Evolutionary conservation across 2,113 vertebrate species (phyloP), one percentile per base, ranked within the genome.

Genomic region (Pachycephala philippinensis): DNA sequence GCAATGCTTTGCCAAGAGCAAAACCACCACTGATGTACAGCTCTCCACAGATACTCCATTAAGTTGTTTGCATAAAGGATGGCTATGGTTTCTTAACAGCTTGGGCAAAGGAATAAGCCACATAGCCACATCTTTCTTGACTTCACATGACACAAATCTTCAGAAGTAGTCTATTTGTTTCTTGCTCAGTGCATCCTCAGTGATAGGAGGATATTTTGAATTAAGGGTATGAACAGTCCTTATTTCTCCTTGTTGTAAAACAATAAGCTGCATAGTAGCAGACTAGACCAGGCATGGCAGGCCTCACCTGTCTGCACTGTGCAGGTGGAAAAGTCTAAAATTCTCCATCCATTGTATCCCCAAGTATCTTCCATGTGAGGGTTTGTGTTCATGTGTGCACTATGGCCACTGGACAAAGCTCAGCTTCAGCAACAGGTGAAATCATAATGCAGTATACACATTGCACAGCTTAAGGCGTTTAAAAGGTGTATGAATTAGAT

Each of bases 231-330:
- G 23, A 50, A 10, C 17, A 39, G 3, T 68, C 33, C 7, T 4
- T 10, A 1, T 23, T 6, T 74, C 17, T 14, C 4, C 9, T 21
- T 50, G 14, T 21, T 50, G 14, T 33, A 2, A 49, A 63, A 42
- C 12, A 30, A 15, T 6, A 50, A 5, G 11, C 15, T 65, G 3
- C 1, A 0, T 26, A 37, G 56, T 45, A 44, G 33, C 42, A 39
- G 31, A 15, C 12, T 11, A 18, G 15, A 60, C 10, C 5, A 42
- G 24, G 23, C 33, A 20, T 28, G 39, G 40, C 42, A 23, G 14
- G 5, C 8, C 4, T 57, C 23, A 12, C 7, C 13, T 16, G 13
- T 15, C 37, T 24, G 5, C 12, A 2, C 42, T 44, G 71, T 3
- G 2, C 59, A 37, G 5, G 12, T 42, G 28, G 10, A 52, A 22